A percentile compares a stretch with the other conserved stretches of the same genome.
Conservation (phyloP, 2,113 vertebrate species). For the Vidua macroura region DNA sequence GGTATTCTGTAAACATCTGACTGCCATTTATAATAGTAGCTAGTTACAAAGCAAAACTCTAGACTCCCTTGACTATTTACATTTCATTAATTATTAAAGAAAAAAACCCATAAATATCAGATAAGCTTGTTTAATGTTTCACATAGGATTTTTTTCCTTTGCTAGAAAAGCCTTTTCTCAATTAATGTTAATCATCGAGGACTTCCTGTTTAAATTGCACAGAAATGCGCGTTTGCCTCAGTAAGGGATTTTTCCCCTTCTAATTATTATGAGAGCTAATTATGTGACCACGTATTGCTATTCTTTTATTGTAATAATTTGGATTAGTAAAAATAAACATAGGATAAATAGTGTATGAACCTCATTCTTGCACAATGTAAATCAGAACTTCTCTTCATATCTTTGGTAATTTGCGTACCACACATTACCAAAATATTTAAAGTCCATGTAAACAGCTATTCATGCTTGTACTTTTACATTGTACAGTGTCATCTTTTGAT, state of each 20-base stretch:
- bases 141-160: slow-evolving; percentile 79
- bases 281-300: slow-evolving; percentile 77
- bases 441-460: slow-evolving; percentile 46
- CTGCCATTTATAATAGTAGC: slow-evolving; percentile 82
- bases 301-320: slow-evolving; percentile 79
- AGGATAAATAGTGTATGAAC: slow-evolving; percentile 46
- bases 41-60: slow-evolving; percentile 79
- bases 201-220: slow-evolving; percentile 88
- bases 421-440: slow-evolving; percentile 61
- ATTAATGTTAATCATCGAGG: slow-evolving; percentile 88
- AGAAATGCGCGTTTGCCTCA: slow-evolving; percentile 72
- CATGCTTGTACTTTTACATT: slow-evolving; percentile 6
- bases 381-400: slow-evolving; percentile 56
- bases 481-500: slow-evolving; percentile 45
- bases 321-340: slow-evolving; percentile 79
- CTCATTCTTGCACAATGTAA: slow-evolving; percentile 66
- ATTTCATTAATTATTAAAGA: slow-evolving; percentile 95
- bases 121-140: slow-evolving; percentile 94
- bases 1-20: slow-evolving; percentile 91
- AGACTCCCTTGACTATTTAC: slow-evolving; percentile 90
- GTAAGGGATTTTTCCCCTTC: slow-evolving; percentile 54
- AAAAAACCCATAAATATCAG: slow-evolving; percentile 84
- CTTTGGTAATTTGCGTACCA: slow-evolving; percentile 42
- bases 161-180: slow-evolving; percentile 75
- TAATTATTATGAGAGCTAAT: slow-evolving; percentile 76